phyloP scores from a whole-genome alignment of 2,888 invertebrate species.

The Halictus quadricinctus region DNA sequence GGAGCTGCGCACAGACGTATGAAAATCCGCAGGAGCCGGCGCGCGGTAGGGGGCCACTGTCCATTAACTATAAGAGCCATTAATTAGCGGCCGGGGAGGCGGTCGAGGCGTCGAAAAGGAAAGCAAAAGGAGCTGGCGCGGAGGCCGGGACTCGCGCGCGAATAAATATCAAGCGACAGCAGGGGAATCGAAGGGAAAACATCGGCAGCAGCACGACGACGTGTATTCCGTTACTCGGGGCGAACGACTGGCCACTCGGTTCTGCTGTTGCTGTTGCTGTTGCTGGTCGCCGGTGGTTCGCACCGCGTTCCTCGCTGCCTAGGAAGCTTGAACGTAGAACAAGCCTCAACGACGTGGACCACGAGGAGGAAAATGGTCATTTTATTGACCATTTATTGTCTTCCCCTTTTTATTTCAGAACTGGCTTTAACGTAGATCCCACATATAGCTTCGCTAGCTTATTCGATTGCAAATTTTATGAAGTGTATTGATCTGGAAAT shows the following conservation, averaged over 20 bases:
- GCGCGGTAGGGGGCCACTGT: neutral
- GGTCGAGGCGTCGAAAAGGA: slow-evolving; percentile 16
- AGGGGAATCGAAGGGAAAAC: slow-evolving; percentile 67
- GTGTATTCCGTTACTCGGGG: slow-evolving; percentile 70
- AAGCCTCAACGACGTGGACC: neutral
- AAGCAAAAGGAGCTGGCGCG: slow-evolving; percentile 8
- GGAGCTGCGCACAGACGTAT: neutral
- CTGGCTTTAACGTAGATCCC: neutral
- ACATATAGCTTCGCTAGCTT: neutral
- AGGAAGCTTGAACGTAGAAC: slow-evolving; percentile 5
- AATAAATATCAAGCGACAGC: slow-evolving; percentile 66
- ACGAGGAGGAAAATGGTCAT: no score
- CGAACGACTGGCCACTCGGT: slow-evolving; percentile 54
- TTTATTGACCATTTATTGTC: neutral
- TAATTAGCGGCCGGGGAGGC: neutral
- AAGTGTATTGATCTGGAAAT: neutral
- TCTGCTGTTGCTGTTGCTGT: slow-evolving; percentile 22
- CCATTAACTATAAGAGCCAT: slow-evolving; percentile 7
- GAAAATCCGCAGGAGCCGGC: neutral
- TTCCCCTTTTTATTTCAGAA: neutral
- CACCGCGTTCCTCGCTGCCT: slow-evolving; percentile 50
- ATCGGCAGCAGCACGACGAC: slow-evolving; percentile 60
- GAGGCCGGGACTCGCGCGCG: slow-evolving; percentile 35
- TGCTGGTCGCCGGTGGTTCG: slow-evolving; percentile 43
- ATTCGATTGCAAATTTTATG: neutral